Percentiles rank a stretch among this genome's conserved stretches.
Evolutionary conservation across 1,140 invertebrate genomes (phyloP).

Genomic region (Nasonia longicornis): DNA sequence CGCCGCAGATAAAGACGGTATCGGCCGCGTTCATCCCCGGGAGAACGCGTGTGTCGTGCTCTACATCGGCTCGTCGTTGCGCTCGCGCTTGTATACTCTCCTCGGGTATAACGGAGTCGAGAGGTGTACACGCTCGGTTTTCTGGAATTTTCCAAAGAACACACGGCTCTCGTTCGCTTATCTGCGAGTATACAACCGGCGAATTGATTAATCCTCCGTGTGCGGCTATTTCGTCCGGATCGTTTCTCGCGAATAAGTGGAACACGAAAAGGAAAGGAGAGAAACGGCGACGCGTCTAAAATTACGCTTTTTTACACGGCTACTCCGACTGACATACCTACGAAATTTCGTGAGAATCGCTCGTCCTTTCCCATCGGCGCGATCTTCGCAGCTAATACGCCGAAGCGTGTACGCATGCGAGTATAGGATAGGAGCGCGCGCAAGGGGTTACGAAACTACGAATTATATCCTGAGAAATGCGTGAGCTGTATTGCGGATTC

Average conservation of each 20-base stretch:
- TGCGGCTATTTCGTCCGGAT: background rate
- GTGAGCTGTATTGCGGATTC: constrained; percentile 5
- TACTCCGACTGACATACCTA: constrained; percentile 25
- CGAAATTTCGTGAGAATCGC: constrained; percentile 41
- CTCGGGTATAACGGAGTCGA: background rate
- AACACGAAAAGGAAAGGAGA: background rate
- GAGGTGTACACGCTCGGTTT: background rate
- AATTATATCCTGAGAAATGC: constrained; percentile 14
- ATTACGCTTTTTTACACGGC: constrained; percentile 12
- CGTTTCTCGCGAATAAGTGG: background rate
- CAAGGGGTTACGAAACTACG: constrained; percentile 34
- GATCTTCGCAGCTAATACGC: constrained; percentile 22
- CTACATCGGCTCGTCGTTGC: background rate
- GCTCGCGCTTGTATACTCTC: background rate
- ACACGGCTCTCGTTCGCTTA: background rate
- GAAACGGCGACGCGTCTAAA: constrained; percentile 23
- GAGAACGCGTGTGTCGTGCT: constrained; percentile 16
- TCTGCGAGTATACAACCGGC: background rate
- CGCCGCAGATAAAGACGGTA: constrained; percentile 21
- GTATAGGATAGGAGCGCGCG: background rate
- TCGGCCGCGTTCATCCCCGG: constrained; percentile 13
- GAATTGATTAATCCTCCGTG: background rate
- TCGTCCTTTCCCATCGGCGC: constrained; percentile 32
- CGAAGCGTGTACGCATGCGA: background rate
- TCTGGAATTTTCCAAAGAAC: background rate